Evolutionary conservation across 2,888 invertebrate genomes (phyloP), one percentile per base, ranked within the genome.

Genomic region (Diarsia dahlii): DNA sequence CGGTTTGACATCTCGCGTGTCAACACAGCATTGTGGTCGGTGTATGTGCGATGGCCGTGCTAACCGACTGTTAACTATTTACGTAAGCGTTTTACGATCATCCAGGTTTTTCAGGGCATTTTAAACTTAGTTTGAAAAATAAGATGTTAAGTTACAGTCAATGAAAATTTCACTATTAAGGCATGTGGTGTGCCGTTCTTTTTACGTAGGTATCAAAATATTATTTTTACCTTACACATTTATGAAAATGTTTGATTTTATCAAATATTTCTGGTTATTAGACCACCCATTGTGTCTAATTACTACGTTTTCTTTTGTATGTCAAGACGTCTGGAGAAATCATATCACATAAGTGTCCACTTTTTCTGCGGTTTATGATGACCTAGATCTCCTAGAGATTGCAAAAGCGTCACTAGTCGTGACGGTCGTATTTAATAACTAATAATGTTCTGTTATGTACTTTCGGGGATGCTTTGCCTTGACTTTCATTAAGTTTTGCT

Each of bases 61-160:
- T 95, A 95, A 95, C 94, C 92, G 91, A 91, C 91, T 89, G 93
- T 92, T 94, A 95, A 95, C 93, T 90, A 91, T 93, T 94, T 94
- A 91, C 93, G 91, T 93, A 94, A 93, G 91, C 91, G 90, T 85
- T 89, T 91, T 89, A 90, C 88, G 89, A 89, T 85, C 76, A 70
- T 81, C 78, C 79, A 78, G 76, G 73, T 66, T 86, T 80, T 89
- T 86, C 80, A 88, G 80, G 69, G 62, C 66, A 80, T 75, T 82
- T 81, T 69, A 62, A 76, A 73, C 13, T 50, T 67, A 46, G 39
- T 77, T 62, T 52, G n/a, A 62, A 84, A 68, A 65, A 60, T 60
- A 66, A 66, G 10, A 62, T 69, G 71, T 67, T 85, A 81, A 77
- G 67, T 71, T 39, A 71, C 56, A 67, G 39, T 72, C 48, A 72